A percentile compares a stretch with the other conserved stretches of the same genome.
These are phyloP conservation scores for Molanna angustata DNA, from an alignment of 2,888 invertebrate species.

Conservation along the genomic window DNA sequence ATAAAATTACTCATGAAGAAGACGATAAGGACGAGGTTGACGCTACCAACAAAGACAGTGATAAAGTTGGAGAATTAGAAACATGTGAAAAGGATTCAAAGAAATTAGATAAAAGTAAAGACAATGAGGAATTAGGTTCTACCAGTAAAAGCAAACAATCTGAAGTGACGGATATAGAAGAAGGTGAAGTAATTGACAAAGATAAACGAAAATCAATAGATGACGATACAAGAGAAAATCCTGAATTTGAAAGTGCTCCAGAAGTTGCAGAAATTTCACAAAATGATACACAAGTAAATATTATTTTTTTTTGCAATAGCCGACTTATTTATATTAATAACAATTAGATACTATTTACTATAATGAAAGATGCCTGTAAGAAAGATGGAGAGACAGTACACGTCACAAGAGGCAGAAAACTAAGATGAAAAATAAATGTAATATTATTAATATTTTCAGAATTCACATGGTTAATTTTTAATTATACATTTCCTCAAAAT, in stretches of 20 bases:
- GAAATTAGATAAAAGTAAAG: neutral
- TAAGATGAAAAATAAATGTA: too few relatives aligned
- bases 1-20: slow-evolving; percentile 32
- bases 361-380: too few relatives aligned
- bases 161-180: neutral
- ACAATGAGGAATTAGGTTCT: neutral
- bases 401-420: too few relatives aligned
- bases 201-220: slow-evolving; percentile 16
- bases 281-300: slow-evolving; percentile 29
- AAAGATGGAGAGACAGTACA: too few relatives aligned
- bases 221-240: slow-evolving; percentile 44
- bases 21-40: neutral
- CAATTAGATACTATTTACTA: too few relatives aligned
- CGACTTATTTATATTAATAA: too few relatives aligned
- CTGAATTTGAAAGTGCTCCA: slow-evolving; percentile 55
- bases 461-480: too few relatives aligned
- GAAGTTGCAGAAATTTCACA: slow-evolving; percentile 45
- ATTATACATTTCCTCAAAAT: too few relatives aligned
- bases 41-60: neutral
- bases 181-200: neutral
- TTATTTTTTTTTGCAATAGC: too few relatives aligned
- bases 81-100: neutral
- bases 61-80: too few relatives aligned
- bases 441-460: too few relatives aligned
- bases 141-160: neutral